phyloP scores from a whole-genome alignment of 2,113 vertebrate species.

The Pomatostomus ruficeps region DNA sequence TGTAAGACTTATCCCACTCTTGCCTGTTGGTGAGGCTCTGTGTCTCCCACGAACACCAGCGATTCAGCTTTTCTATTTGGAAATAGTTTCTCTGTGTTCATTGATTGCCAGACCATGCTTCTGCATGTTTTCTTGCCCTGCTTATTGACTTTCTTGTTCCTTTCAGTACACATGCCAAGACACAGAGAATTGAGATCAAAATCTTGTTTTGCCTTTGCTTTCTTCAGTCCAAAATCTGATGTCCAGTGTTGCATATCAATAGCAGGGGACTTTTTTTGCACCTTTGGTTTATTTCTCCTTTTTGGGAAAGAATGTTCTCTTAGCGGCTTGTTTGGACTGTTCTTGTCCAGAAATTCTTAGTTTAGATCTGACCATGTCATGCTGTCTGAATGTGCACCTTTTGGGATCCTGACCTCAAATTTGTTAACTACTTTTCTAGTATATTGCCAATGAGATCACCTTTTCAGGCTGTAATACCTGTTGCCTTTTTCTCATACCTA shows the following conservation, averaged over 20 bases:
- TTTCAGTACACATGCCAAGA: neutral
- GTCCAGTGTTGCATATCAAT: neutral
- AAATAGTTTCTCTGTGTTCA: neutral
- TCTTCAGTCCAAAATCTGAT: neutral
- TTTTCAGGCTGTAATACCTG: neutral
- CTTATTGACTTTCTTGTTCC: neutral
- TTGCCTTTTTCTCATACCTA: neutral
- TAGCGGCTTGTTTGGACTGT: neutral
- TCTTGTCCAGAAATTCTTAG: neutral
- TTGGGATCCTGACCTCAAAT: neutral
- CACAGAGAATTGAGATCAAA: neutral
- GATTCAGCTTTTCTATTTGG: neutral
- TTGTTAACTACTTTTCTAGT: neutral
- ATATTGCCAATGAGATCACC: neutral
- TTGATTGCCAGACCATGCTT: neutral
- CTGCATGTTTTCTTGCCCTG: neutral
- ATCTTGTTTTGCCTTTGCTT: neutral
- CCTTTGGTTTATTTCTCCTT: neutral
- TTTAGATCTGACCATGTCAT: neutral
- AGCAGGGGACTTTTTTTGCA: neutral
- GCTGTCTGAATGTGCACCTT: neutral
- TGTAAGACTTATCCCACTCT: neutral
- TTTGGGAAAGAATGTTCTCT: neutral
- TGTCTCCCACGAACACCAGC: neutral
- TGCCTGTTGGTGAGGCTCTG: accelerated